Evolutionary conservation across 1,140 invertebrate genomes (phyloP), one percentile per base, ranked within the genome.

Genomic region (Drosophila sucinea): DNA sequence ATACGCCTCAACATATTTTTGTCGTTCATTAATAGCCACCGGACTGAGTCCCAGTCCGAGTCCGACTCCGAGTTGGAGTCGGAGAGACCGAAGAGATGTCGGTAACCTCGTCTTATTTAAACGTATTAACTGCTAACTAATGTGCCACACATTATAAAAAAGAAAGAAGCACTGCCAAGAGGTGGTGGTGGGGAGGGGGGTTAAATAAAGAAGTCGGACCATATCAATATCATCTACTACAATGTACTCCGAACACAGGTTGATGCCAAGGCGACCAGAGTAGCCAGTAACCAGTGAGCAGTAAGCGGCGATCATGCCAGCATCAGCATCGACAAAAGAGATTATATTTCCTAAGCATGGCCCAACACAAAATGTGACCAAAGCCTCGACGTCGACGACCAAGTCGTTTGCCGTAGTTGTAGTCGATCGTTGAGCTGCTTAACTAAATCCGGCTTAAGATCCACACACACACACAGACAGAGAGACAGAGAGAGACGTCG

Each of bases 61-160:
- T 47, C 23, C 3, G 3, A 56, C 32, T 40, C 32, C 23, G 30
- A 57, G 27, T 40, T 54, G 8, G 10, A 67, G 54, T n/a, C 71
- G 4, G 10, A 65, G 17, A 17, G 17, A 38, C 33, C 40, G 67
- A 71, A 70, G 81, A 86, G 79, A 86, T 86, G 83, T 90, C 83
- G 78, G 87, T 90, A 90, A 90, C 87, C 87, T 90, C 87, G 87
- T 91, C 90, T 90, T 90, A 90, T 90, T 90, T 90, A 90, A 90
- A 87, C 44, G 87, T 89, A 90, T 90, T 90, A 90, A 90, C 89
- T 91, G 84, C 87, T 90, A 87, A 87, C 87, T 90, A 90, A 83
- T 89, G 84, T 89, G 85, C 85, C 77, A 90, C 81, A 89, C 85
- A 87, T 87, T 87, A 87, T 87, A 84, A 87, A 77, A 40, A 60